A percentile compares a stretch with the other conserved stretches of the same genome.
These are phyloP conservation scores for Hydropsyche betteni DNA, from an alignment of 2,888 invertebrate genomes.

Conservation along the genomic window DNA sequence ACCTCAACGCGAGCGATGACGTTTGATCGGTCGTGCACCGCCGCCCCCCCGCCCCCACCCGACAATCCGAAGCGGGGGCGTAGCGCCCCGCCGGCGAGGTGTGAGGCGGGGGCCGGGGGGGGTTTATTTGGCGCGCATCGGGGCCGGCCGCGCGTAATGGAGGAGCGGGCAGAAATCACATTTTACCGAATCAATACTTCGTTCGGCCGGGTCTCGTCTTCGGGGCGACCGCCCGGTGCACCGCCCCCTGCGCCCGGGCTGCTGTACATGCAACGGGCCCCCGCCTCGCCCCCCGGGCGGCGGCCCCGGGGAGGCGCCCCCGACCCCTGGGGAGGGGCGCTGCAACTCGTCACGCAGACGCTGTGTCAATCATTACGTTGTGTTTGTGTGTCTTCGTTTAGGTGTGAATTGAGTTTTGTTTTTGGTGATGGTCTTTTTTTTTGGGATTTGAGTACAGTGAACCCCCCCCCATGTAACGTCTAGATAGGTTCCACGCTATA, in stretches of 20 bases:
- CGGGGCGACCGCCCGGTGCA: slow-evolving; percentile 51
- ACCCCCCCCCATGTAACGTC: no score
- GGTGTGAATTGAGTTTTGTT: no score
- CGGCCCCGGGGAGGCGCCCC: no score
- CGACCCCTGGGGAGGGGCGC: no score
- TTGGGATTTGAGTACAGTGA: no score
- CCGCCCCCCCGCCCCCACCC: slow-evolving; percentile 3
- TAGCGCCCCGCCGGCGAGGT: slow-evolving; percentile 37
- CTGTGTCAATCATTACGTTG: no score
- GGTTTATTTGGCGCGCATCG: slow-evolving; percentile 53
- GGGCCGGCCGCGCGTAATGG: slow-evolving; percentile 48
- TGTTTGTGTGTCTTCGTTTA: no score
- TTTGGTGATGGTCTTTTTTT: no score
- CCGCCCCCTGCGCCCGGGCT: slow-evolving; percentile 44
- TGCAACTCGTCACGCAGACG: no score
- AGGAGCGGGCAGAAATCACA: slow-evolving; percentile 52
- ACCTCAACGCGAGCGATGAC: slow-evolving; percentile 15
- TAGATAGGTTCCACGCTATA: no score
- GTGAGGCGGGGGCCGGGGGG: slow-evolving; percentile 40
- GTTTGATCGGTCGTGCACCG: slow-evolving; percentile 34
- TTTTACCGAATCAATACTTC: slow-evolving; percentile 52
- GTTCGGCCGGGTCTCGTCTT: slow-evolving; percentile 51
- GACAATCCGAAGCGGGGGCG: slow-evolving; percentile 4
- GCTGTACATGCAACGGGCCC: slow-evolving; percentile 52
- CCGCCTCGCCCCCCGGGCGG: slow-evolving; percentile 56